Evolutionary conservation across 2,797 vertebrate genomes (phyloP), one percentile per base, ranked within the genome.

Genomic region (Thaleichthys pacificus): DNA sequence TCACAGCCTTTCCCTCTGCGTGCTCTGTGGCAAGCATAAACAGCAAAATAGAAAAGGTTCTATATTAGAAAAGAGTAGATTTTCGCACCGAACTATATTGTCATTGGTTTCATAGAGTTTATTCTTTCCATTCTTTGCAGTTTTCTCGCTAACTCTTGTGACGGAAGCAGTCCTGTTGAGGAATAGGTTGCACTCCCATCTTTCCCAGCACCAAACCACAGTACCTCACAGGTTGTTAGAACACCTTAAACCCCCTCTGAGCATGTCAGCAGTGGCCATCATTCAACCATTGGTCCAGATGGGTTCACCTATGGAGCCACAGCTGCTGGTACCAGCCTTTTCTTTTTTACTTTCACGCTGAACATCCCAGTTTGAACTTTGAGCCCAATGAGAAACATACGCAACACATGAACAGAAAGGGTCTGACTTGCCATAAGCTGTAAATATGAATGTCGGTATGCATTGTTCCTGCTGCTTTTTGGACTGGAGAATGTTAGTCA

Each of bases 191-290:
- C 70, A 73, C 69, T 77, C 71, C 77, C 71, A 63, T 5, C 74
- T 77, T 87, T 86, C 81, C 76, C 79, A 80, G 73, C 78, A 49
- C 68, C 61, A 61, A 61, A 57, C 57, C 72, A 67, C 58, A 1
- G 8, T 49, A 73, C 80, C 70, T 84, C 72, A 72, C 68, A 79
- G 77, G 77, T 83, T 80, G 73, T 61, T 72, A 77, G 72, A 83
- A 74, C 68, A 79, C 68, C 68, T 74, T 56, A 77, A 75, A 66
- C 73, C 75, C 72, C 73, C 74, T 72, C 49, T 4, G 57, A 56
- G 49, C 77, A 22, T 74, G 68, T 73, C 70, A 38, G 15, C 70
- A 58, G 75, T 68, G 77, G 77, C 68, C 77, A 78, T 56, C 72
- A 56, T 61, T 72, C 68, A 64, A 70, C 72, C 72, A 75, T 69